Base-by-base conservation (phyloP, 1,140 invertebrate species). In the Chironomus striatipennis region DNA sequence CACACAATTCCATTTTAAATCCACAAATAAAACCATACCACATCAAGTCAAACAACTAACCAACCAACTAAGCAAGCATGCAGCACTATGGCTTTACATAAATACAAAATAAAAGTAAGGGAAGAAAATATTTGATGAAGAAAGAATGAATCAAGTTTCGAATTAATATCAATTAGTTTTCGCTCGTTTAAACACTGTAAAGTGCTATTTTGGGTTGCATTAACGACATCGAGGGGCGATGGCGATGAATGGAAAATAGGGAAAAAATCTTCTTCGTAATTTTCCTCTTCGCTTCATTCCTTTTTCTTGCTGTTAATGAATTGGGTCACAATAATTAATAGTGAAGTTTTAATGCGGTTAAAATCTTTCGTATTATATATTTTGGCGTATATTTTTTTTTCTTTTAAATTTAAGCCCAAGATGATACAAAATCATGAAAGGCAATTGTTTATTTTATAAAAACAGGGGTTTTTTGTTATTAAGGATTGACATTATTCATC, bases 161-260 rank as follows among this genome's bases (percentile, higher is more conserved):
- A 57, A 57, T 57, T 57, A 57, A 57, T 57, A 57, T 57, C 47
- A 57, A 57, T 57, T 57, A 57, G 47, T 57, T 57, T 57, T 57
- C 47, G 47, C 47, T 57, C 12, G n/a, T 57, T 57, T 57, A n/a
- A 5, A 57, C 47, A 57, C 47, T 57, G 10, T 57, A 57, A 57
- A 57, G 12, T 57, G 43, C 43, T 57, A 5, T 57, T n/a, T 34
- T n/a, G 47, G 47, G 47, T 57, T 57, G 47, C 47, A 57, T 57
- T 57, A 57, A 57, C 47, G 47, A n/a, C 12, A 57, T 34, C 24
- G 24, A 34, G 24, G 24, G 24, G 24, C 24, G 24, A 34, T 34
- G 24, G 24, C 1, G 5, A 34, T 5, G 24, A 34, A 34, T 5
- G 5, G 5, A 34, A 34, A 57, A 57, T 1, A 12, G 47, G 15